Conservation (phyloP, 2,797 vertebrate genomes). For the Sebastes hubbsi region DNA sequence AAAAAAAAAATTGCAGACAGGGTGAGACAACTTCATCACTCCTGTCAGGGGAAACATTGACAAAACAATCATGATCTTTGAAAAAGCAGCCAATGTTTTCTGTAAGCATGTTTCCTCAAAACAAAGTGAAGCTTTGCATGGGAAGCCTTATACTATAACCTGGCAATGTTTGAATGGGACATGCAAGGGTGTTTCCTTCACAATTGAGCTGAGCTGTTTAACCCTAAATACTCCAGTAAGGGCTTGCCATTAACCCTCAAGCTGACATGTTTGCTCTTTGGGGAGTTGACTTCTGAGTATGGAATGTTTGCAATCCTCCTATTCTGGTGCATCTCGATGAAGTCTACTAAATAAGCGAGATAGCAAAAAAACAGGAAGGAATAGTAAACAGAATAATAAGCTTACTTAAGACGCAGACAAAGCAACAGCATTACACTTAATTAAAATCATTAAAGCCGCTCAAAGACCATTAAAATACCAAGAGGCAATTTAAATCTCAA, state of each 20-base stretch:
- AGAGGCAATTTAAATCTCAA: conserved; percentile 5
- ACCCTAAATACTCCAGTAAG: background rate
- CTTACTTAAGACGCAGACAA: background rate
- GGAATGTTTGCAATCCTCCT: conserved; percentile 21
- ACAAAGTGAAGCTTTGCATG: conserved; percentile 42
- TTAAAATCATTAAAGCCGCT: background rate
- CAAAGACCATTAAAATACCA: conserved; percentile 12
- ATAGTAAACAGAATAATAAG: background rate
- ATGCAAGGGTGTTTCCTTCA: background rate
- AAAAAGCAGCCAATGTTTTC: conserved; percentile 55
- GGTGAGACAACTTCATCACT: conserved; percentile 1
- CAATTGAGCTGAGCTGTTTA: background rate
- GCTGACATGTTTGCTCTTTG: conserved; percentile 14
- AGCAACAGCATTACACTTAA: background rate
- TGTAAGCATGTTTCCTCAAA: conserved; percentile 74
- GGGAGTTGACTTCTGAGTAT: background rate
- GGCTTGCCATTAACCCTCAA: background rate
- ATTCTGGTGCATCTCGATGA: background rate
- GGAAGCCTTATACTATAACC: background rate
- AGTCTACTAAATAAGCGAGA: background rate
- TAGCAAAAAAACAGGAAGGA: conserved; percentile 2
- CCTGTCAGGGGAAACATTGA: conserved; percentile 44
- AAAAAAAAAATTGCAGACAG: conserved; percentile 7
- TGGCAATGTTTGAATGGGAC: background rate
- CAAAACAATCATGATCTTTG: conserved; percentile 71